A percentile compares a stretch with the other conserved stretches of the same genome.
phyloP scores from a whole-genome alignment of 1,140 invertebrate genomes.

The Sitobion miscanthi region DNA sequence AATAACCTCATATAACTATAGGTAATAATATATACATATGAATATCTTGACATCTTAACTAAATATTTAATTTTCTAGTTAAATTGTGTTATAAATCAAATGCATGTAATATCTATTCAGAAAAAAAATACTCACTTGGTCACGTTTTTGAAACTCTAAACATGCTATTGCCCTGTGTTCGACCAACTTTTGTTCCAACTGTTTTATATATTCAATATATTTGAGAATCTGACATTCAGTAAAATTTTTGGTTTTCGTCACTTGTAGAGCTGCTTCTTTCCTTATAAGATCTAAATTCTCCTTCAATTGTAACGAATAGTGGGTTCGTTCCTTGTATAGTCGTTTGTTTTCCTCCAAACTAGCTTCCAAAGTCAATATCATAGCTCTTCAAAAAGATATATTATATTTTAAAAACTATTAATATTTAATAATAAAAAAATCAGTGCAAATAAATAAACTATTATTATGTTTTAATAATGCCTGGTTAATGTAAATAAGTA shows the following conservation, averaged over 20 bases:
- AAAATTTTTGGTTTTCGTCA: slow-evolving; percentile 46
- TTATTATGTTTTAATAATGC: neutral
- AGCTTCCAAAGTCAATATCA: neutral
- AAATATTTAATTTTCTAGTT: too few relatives aligned
- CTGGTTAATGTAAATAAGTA: neutral
- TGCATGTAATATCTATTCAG: neutral
- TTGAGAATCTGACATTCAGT: neutral
- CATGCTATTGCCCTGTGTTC: slow-evolving; percentile 19
- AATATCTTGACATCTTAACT: too few relatives aligned
- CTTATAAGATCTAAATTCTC: slow-evolving; percentile 15
- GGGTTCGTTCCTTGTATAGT: slow-evolving; percentile 2
- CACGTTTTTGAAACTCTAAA: slow-evolving; percentile 39
- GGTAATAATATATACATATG: too few relatives aligned
- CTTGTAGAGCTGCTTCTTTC: slow-evolving; percentile 34
- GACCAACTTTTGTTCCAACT: slow-evolving; percentile 30
- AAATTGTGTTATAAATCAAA: too few relatives aligned
- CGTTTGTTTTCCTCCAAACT: neutral
- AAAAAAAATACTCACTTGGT: neutral
- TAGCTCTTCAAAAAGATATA: slow-evolving; percentile 18
- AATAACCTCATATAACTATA: too few relatives aligned
- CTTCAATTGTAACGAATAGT: slow-evolving; percentile 36
- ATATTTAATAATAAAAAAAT: too few relatives aligned
- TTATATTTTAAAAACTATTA: neutral
- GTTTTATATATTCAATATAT: neutral
- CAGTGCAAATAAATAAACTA: neutral